Percentiles rank a stretch among this genome's conserved stretches.
phyloP scores from a whole-genome alignment of 2,113 vertebrate genomes.

The Ammospiza nelsoni region DNA sequence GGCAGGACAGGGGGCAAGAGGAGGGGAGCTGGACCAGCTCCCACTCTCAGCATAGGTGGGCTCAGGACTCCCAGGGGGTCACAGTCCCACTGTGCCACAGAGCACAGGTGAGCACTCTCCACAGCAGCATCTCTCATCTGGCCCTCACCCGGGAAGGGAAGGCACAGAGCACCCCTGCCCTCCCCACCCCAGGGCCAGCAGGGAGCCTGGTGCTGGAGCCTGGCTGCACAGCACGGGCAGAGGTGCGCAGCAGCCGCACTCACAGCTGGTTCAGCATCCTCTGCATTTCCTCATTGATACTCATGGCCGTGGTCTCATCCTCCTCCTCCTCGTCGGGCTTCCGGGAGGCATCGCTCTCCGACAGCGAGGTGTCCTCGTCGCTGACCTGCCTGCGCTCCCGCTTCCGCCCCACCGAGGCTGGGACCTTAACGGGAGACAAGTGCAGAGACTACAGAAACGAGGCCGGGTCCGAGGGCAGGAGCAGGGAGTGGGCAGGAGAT shows the following conservation, averaged over 20 bases:
- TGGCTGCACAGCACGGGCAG: rapidly evolving
- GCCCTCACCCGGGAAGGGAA: background rate
- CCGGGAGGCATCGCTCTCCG: slow-evolving; percentile 76
- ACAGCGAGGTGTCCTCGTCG: slow-evolving; percentile 81
- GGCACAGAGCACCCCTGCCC: background rate
- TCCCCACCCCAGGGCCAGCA: background rate
- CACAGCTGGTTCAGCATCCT: slow-evolving; percentile 97
- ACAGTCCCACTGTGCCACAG: background rate
- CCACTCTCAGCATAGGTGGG: rapidly evolving
- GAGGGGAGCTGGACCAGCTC: background rate
- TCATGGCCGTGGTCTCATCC: slow-evolving; percentile 81
- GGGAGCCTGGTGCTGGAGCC: background rate
- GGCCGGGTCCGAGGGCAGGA: slow-evolving; percentile 73
- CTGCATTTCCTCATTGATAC: slow-evolving; percentile 98
- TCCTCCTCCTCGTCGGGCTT: slow-evolving; percentile 77
- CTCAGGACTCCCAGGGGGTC: background rate
- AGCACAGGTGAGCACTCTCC: background rate
- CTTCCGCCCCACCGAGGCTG: slow-evolving; percentile 81
- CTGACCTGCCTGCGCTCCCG: slow-evolving; percentile 80
- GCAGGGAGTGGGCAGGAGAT: slow-evolving; percentile 52
- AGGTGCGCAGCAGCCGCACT: slow-evolving; percentile 62
- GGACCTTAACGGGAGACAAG: slow-evolving; percentile 85
- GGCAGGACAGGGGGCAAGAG: rapidly evolving
- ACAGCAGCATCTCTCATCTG: background rate
- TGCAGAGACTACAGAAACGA: slow-evolving; percentile 83